A percentile compares a stretch with the other conserved stretches of the same genome.
phyloP scores from a whole-genome alignment of 2,113 vertebrate species.

The Scalopus aquaticus region DNA sequence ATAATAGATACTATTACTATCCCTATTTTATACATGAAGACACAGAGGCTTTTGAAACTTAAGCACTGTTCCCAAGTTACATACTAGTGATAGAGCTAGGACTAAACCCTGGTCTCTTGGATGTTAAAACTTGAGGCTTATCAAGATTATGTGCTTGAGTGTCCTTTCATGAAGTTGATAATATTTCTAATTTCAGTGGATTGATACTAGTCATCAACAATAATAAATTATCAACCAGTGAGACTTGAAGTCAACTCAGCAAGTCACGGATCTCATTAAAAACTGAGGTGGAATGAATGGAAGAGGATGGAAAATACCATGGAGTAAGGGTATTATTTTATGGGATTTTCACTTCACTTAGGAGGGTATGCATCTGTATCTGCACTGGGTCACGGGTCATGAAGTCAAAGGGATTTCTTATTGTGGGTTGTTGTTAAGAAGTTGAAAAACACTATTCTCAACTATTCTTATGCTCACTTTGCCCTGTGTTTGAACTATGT shows the following conservation, averaged over 20 bases:
- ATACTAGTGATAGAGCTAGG: not conserved
- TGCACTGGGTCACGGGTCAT: not conserved
- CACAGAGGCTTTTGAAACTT: slow-evolving; percentile 2
- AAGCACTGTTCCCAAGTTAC: not conserved
- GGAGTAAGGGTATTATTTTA: not conserved
- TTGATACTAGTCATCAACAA: not conserved
- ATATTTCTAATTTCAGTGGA: not conserved
- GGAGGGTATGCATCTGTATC: not conserved
- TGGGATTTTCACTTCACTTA: not conserved
- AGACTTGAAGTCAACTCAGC: slow-evolving; percentile 17
- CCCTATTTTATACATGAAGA: not conserved
- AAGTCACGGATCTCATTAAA: not conserved
- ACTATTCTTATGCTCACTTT: not conserved
- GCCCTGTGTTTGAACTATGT: not conserved
- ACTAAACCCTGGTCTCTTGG: not conserved
- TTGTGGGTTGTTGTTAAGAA: not conserved
- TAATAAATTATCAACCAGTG: slow-evolving; percentile 6
- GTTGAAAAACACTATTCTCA: not conserved
- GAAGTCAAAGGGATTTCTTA: not conserved
- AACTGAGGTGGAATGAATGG: not conserved
- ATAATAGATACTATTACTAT: not conserved
- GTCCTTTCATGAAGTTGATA: not conserved
- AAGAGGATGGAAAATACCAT: not conserved
- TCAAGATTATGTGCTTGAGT: not conserved
- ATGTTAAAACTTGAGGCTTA: not conserved